Evolutionary conservation across 2,888 invertebrate species (phyloP).

Genomic region (Drosophila fulvimacula): DNA sequence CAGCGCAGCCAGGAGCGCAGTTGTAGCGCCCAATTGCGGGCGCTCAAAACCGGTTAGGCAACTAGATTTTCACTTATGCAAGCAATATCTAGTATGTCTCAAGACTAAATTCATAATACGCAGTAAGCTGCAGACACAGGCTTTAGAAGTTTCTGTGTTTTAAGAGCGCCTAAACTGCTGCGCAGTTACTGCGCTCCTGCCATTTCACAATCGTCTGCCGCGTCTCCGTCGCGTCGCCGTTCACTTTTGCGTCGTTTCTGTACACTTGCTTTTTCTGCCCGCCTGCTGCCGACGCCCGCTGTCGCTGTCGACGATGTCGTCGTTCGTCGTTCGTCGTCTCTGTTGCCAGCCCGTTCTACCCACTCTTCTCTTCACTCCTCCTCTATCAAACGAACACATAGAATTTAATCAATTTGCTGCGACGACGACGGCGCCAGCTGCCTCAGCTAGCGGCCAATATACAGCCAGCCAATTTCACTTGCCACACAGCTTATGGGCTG

Average conservation of each 20-base stretch:
- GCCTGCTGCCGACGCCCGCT: conserved; percentile 66
- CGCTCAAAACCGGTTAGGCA: conserved; percentile 6
- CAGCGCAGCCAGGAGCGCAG: conserved; percentile 45
- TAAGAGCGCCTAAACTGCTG: not conserved
- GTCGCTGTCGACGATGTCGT: conserved; percentile 50
- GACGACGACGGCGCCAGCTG: conserved; percentile 34
- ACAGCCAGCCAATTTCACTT: conserved; percentile 55
- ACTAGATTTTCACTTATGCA: too few relatives aligned
- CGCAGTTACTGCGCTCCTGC: conserved; percentile 52
- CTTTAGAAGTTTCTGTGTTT: not conserved
- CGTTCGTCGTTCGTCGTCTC: conserved; percentile 54
- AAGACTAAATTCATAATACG: not conserved
- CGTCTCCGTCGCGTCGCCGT: conserved; percentile 77
- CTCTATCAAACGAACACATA: conserved; percentile 28
- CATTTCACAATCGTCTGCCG: conserved; percentile 69
- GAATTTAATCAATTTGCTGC: conserved; percentile 67
- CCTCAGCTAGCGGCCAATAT: conserved; percentile 15
- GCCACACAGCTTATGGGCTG: conserved; percentile 45
- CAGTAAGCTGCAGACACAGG: too few relatives aligned
- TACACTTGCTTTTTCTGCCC: conserved; percentile 70
- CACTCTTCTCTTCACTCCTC: not conserved
- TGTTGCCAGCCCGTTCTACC: conserved; percentile 55
- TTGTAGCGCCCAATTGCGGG: conserved; percentile 41
- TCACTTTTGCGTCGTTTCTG: conserved; percentile 79
- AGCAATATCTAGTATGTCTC: not conserved